Base-by-base conservation (phyloP, 1,140 invertebrate genomes). In the Mizuhopecten yessoensis region DNA sequence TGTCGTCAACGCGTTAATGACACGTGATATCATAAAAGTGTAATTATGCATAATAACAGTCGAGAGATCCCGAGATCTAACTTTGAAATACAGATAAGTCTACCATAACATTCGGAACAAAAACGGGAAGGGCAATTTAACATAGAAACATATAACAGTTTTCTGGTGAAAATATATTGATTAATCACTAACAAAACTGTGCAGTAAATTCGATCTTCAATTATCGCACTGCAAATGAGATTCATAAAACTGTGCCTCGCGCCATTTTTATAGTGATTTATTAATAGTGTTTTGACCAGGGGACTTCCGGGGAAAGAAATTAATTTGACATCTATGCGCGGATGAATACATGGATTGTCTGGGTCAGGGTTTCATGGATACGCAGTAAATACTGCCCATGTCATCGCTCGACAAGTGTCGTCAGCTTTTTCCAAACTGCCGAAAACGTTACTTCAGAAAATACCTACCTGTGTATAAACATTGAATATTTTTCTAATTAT, bases 201-300 rank as follows among this genome's bases (percentile, higher is more conserved):
- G 13, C 36, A 7, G 13, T 39, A 13, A 39, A 39, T 57, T 23
- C n/a, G 29, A 75, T 75, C 57, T 75, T n/a, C 17, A n/a, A 75
- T n/a, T 75, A 75, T 29, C 23, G 29, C 57, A 75, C 17, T n/a
- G 57, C 57, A 1, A 75, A 75, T 75, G 57, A 75, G 23, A 75
- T 75, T 75, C 57, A 75, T 75, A 75, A 75, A 75, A n/a, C 57
- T n/a, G 23, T 75, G 5, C 57, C 57, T 75, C n/a, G 57, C 57
- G n/a, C 2, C 57, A 7, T 75, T 17, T 75, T 45, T 5, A 75
- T 13, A 29, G n/a, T 29, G 17, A 29, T 75, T n/a, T 75, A 29
- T n/a, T 75, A n/a, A 75, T 75, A 75, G 29, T 75, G 17, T 7
- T 75, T 29, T 29, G 57, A 75, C 23, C 5, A n/a, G 2, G 11